Base-by-base conservation (phyloP, 2,888 invertebrate species). In the Drosophila antonietae region DNA sequence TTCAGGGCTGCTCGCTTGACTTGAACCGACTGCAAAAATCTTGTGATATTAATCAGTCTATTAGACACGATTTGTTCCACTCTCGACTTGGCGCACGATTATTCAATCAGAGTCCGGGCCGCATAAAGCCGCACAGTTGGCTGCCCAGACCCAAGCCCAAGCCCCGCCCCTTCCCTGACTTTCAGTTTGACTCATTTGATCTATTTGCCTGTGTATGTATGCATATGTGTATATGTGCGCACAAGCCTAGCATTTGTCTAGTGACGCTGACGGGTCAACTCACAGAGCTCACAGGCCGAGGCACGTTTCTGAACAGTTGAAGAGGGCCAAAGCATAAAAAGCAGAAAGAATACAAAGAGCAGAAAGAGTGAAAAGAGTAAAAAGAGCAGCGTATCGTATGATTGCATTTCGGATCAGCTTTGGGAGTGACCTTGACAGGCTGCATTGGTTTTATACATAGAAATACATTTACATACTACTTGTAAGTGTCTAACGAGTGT, bases 21-120 rank as follows among this genome's bases (percentile, higher is more conserved):
- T 83, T 80, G 69, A 57, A 68, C 68, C 73, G 73, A 76, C 81
- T 79, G 73, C 51, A 56, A 80, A 88, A 88, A 80, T 88, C 83
- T 81, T 76, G 80, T 80, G 65, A 77, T 87, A 89, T 90, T 90
- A 90, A 90, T 90, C 90, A 90, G 89, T 88, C 90, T 85, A 89
- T 89, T 90, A 89, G 82, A 88, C 81, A 80, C 80, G 85, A 90
- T 90, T 89, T 86, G 86, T 86, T 88, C 82, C 84, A 85, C 78
- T 71, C 78, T 69, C 83, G 68, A 73, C 80, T 70, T 68, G 75
- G 72, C 52, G 65, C 64, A 88, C 82, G 88, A 88, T 88, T 86
- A 86, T 86, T 86, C 88, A 86, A 86, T 86, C 88, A 86, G 84
- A 67, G 77, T 61, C 49, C 51, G 55, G 58, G 43, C 53, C 63